Base-by-base conservation (phyloP, 2,888 invertebrate genomes). In the Eustalomyia histrio region DNA sequence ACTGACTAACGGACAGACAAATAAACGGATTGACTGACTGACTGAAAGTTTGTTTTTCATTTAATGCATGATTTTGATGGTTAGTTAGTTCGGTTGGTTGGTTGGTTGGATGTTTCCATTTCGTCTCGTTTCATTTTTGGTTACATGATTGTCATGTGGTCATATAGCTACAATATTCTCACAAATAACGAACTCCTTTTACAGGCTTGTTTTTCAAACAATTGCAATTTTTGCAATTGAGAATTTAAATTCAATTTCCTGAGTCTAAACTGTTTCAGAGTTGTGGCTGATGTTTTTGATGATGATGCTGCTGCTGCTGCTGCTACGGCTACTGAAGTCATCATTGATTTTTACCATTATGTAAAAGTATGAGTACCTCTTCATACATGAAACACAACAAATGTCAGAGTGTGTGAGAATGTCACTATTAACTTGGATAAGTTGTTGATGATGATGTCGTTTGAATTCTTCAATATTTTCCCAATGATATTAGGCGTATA, bases 231-330 rank as follows among this genome's bases (percentile, higher is more conserved):
- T 80, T 79, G 61, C n/a, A 79, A 84, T 84, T 86, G 86, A 84
- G 86, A 85, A 87, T 87, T 88, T 86, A 85, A 88, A 88, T 87
- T 87, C 87, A 86, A 88, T 88, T 87, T 88, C 87, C 87, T 87
- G 80, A 83, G 80, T 83, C 65, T 74, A 33, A 72, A 72, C 18
- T 58, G 65, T 39, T 58, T 35, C 24, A 24, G 50, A 39, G 9
- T 65, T 65, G 47, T 18, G n/a, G n/a, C 47, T 68, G 21, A 29
- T 33, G 55, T 9, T 60, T 60, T 17, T 17, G 43, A 8, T 50
- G 47, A 1, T 57, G 50, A 43, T 60, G 57, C 17, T 71, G 60
- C 35, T 55, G 12, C 33, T 52, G 53, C 67, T 57, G 50, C 29
- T 60, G 57, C 17, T 71, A 53, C 35, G 39, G 12, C 33, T 52